Evolutionary conservation across 2,797 vertebrate species (phyloP), one percentile per base, ranked within the genome.

Genomic region (Acanthurus tractus): DNA sequence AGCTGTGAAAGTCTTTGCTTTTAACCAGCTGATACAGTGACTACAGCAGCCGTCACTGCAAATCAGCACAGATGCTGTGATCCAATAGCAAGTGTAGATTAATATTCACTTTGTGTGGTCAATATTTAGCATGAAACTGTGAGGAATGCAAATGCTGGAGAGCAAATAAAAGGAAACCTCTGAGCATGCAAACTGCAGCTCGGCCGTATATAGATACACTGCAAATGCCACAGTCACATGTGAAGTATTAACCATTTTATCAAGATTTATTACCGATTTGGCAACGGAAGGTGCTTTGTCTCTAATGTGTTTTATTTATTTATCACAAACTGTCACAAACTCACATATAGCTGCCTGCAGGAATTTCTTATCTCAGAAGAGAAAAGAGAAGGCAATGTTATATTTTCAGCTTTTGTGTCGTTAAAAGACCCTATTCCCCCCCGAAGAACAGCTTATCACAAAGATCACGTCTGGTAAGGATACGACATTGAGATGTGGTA

Each of bases 261-360:
- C 56, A 55, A 71, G 68, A 34, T 34, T 34, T 34, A 89, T 84
- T 50, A 85, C 77, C 70, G 69, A 66, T 85, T 82, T 74, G 83
- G 80, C 83, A 85, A 91, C 82, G 86, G 86, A 94, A 93, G 88
- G 88, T 92, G 89, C 86, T 92, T 88, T 84, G 70, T 91, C 83
- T 83, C 67, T 71, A 63, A 77, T 74, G 62, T 52, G 14, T 69
- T 34, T 34, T 34, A 34, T 63, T 70, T 71, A 70, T 63, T 49
- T n/a, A 77, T 84, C 81, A 85, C 82, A 87, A 90, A 88, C 77
- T 67, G 79, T 91, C 82, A 90, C 87, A 88, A 84, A 88, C 76
- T 86, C 69, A 90, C 86, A 89, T 84, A 70, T 93, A 94, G 92
- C 92, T 93, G 92, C 92, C 92, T 88, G 88, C 86, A 92, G 89